phyloP scores from a whole-genome alignment of 35 echinoderm and acorn worm species.

The Diadema setosum region DNA sequence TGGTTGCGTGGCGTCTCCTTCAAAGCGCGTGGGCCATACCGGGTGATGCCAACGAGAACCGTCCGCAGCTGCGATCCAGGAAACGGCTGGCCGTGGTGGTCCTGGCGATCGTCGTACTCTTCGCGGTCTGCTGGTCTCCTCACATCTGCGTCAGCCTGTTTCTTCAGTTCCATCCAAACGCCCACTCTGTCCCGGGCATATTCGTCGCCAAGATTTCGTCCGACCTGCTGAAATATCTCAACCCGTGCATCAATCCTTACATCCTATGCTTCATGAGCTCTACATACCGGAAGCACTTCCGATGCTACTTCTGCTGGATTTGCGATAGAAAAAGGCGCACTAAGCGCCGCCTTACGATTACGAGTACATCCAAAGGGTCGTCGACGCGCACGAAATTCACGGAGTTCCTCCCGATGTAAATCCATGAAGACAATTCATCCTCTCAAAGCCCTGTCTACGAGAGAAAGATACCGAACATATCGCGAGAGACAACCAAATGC shows the following conservation, averaged over 20 bases:
- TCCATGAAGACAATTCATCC: background rate
- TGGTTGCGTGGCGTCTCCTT: slow-evolving; percentile 62
- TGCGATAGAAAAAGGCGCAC: background rate
- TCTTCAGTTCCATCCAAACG: background rate
- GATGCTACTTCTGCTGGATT: background rate
- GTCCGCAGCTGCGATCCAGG: slow-evolving; percentile 23
- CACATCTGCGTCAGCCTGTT: slow-evolving; percentile 8
- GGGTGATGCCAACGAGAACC: slow-evolving; percentile 48
- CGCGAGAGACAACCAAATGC: no score
- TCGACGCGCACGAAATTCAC: slow-evolving; percentile 10
- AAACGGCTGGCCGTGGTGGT: slow-evolving; percentile 65
- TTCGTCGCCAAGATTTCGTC: background rate
- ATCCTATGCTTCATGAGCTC: slow-evolving; percentile 18
- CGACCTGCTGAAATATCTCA: background rate
- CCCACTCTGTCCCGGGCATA: background rate
- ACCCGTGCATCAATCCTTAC: slow-evolving; percentile 5
- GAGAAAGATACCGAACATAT: no score
- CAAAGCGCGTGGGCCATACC: slow-evolving; percentile 77
- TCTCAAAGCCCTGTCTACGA: background rate
- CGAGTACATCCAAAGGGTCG: slow-evolving; percentile 2
- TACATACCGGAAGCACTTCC: slow-evolving; percentile 11
- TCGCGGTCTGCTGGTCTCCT: slow-evolving; percentile 80
- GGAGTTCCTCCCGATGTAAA: slow-evolving; percentile 1
- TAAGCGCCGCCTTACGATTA: background rate
- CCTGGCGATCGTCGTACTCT: slow-evolving; percentile 80